Percentiles rank a stretch among this genome's conserved stretches.
phyloP scores from a whole-genome alignment of 2,113 vertebrate species.

The Pelecanoides urinatrix region DNA sequence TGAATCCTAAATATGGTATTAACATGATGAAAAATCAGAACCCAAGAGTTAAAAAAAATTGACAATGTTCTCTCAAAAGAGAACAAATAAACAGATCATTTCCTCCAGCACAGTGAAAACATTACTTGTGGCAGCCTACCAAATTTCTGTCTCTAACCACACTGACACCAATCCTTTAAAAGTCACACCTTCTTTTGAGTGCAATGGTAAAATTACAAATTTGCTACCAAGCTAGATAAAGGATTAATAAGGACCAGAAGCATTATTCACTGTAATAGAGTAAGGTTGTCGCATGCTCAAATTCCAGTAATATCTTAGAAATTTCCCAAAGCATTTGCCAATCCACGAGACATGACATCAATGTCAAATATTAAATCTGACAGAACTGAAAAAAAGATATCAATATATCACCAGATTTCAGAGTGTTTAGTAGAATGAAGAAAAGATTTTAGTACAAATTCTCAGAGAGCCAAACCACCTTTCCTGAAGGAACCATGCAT shows the following conservation, averaged over 20 bases:
- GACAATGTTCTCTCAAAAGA: background rate
- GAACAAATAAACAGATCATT: background rate
- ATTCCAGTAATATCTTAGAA: background rate
- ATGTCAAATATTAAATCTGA: background rate
- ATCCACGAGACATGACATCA: background rate
- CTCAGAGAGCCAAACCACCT: background rate
- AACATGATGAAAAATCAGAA: background rate
- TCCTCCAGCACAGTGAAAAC: background rate
- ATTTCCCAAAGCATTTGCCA: background rate
- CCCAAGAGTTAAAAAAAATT: background rate
- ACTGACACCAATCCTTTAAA: background rate
- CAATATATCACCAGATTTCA: background rate
- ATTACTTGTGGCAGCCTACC: background rate
- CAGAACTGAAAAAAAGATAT: background rate
- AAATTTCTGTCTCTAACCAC: background rate
- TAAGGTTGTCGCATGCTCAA: background rate
- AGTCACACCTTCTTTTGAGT: background rate
- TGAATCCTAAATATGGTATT: background rate
- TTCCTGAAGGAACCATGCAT: background rate
- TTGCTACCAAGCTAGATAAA: background rate
- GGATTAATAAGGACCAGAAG: background rate
- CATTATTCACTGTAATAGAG: background rate
- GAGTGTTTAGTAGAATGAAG: background rate
- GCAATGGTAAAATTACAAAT: background rate
- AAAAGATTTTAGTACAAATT: background rate